Percentiles rank a stretch among this genome's conserved stretches.
Conservation (phyloP, 1,140 invertebrate genomes). For the Microvelia longipes region DNA sequence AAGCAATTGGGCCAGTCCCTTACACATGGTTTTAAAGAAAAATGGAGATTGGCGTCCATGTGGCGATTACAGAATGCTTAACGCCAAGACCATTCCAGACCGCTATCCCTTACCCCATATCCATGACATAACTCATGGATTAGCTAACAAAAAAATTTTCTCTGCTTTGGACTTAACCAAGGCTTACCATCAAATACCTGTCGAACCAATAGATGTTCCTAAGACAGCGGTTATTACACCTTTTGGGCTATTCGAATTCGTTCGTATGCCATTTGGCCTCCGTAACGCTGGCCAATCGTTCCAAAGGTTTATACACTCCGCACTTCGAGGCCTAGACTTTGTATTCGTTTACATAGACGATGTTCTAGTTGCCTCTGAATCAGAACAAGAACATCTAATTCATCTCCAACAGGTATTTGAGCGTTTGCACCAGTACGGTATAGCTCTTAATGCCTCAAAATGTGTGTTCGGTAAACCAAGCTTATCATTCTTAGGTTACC, state of each 20-base stretch:
- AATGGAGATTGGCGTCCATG: too few relatives aligned
- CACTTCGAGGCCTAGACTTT: constrained; percentile 25
- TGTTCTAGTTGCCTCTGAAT: constrained; percentile 28
- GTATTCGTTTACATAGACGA: constrained; percentile 32
- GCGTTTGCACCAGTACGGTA: constrained; percentile 21
- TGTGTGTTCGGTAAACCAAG: constrained; percentile 18
- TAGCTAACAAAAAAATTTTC: too few relatives aligned
- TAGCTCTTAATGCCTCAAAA: constrained; percentile 20
- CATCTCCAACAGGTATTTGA: constrained; percentile 28
- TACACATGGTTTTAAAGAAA: too few relatives aligned
- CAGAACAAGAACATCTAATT: constrained; percentile 25
- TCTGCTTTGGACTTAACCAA: too few relatives aligned
- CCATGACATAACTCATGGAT: too few relatives aligned
- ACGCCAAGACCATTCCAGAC: too few relatives aligned
- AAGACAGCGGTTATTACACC: constrained; percentile 9
- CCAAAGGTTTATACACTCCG: constrained; percentile 28
- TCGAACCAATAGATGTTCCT: too few relatives aligned
- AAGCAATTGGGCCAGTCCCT: too few relatives aligned
- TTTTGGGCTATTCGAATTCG: constrained; percentile 28
- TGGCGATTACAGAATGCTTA: too few relatives aligned
- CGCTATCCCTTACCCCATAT: too few relatives aligned
- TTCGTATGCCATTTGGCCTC: constrained; percentile 29
- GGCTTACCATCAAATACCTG: neutral
- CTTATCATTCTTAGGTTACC: constrained; percentile 24
- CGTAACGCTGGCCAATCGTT: constrained; percentile 31